phyloP scores from a whole-genome alignment of 2,888 invertebrate genomes.

The Parthenolecanium corni region DNA sequence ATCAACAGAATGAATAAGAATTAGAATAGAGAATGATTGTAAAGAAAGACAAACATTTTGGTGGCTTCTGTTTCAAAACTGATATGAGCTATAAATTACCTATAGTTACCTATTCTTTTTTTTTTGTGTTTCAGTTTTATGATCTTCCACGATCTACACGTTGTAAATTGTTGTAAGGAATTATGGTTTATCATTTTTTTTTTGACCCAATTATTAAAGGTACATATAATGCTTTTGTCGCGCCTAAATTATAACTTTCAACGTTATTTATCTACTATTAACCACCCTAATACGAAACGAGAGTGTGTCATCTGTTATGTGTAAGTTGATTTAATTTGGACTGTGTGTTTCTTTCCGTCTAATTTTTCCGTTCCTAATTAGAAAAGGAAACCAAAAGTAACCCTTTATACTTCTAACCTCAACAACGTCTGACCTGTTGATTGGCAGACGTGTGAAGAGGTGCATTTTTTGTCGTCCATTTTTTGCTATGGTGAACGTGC shows the following conservation, averaged over 20 bases:
- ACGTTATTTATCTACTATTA: not conserved
- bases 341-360: not conserved
- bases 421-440: not conserved
- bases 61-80: too few species aligned
- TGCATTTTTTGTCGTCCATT: too few species aligned
- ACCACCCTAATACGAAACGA: not conserved
- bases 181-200: not conserved
- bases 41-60: too few species aligned
- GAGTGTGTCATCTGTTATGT: slow-evolving; percentile 20
- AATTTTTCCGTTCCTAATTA: not conserved
- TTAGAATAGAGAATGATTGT: too few species aligned
- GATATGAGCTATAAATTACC: too few species aligned
- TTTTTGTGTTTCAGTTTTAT: too few species aligned
- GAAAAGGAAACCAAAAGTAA: not conserved
- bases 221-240: slow-evolving; percentile 6
- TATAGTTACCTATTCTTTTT: too few species aligned
- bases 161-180: too few species aligned
- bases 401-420: not conserved
- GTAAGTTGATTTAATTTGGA: not conserved
- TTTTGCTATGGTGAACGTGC: too few species aligned
- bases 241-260: slow-evolving; percentile 4
- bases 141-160: too few species aligned
- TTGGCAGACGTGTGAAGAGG: too few species aligned
- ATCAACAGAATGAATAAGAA: too few species aligned
- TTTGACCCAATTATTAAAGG: slow-evolving; percentile 16